Base-by-base conservation (phyloP, 2,797 vertebrate species). In the Otolemur crassicaudatus region DNA sequence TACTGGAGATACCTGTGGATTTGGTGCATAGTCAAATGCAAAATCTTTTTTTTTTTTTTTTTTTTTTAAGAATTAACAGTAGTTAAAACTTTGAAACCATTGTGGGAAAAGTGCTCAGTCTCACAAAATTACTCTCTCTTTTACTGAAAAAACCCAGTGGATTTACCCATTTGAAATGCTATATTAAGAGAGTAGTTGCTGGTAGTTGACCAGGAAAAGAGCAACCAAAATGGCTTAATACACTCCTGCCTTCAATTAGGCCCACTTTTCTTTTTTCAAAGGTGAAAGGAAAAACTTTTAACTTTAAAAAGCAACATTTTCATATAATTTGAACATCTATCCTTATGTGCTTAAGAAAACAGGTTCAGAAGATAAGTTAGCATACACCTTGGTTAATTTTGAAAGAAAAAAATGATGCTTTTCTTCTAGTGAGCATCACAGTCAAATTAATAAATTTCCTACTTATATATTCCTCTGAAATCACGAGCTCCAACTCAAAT, bases 361-460 rank as follows among this genome's bases (percentile, higher is more conserved):
- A 73, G 92, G 89, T 87, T 94, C 61, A 89, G n/a, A 94, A 82
- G 49, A 87, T 83, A 95, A 95, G 80, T 91, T 80, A 91, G 43
- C 34, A 87, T 94, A 91, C 27, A 80, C 14, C 19, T 94, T 8
- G 4, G 13, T 91, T 91, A 90, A 94, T 79, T 89, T 96, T 90
- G 29, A 95, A 96, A 88, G 29, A 82, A 87, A 69, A 37, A 96
- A 82, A 61, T 63, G 88, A 8, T 34, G 67, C 9, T 0, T 85
- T 95, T 95, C 34, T 90, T 87, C 58, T 82, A 76, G 23, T 90
- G 63, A 88, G 25, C 7, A 79, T 79, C 53, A 31, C 9, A 92
- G 53, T 65, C 29, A 87, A 67, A 84, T 87, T 60, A 79, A 22
- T 96, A 17, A 69, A 87, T 90, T 95, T 76, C 60, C 31, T 95